Conservation (phyloP, 2,888 invertebrate genomes). For the Leucophenga montana region DNA sequence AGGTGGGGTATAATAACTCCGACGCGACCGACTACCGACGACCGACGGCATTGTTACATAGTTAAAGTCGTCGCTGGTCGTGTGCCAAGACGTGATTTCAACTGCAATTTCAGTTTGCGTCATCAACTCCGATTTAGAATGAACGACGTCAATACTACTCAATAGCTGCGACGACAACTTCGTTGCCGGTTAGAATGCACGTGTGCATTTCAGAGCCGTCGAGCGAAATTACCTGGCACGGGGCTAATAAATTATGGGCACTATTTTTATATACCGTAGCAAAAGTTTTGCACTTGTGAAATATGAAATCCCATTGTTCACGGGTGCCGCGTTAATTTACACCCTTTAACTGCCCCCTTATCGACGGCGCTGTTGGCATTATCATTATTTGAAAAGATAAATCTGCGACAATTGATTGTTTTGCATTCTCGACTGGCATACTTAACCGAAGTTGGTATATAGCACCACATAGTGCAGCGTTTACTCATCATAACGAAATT, state of each 20-base stretch:
- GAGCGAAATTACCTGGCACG: too few relatives aligned
- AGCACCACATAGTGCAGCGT: not conserved
- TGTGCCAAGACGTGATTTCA: not conserved
- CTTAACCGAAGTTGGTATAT: too few relatives aligned
- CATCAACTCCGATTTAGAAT: slow-evolving; percentile 17
- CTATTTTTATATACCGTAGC: too few relatives aligned
- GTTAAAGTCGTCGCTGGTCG: not conserved
- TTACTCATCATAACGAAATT: not conserved
- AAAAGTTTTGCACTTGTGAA: too few relatives aligned
- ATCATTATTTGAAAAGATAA: slow-evolving; percentile 1
- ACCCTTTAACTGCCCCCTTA: too few relatives aligned
- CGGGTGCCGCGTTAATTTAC: too few relatives aligned
- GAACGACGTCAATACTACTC: not conserved
- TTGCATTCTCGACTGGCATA: not conserved
- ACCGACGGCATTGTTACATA: too few relatives aligned
- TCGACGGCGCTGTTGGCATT: too few relatives aligned
- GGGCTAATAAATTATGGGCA: too few relatives aligned
- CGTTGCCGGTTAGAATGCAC: slow-evolving; percentile 11
- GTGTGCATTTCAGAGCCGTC: too few relatives aligned
- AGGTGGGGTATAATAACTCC: slow-evolving; percentile 1
- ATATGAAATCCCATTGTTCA: too few relatives aligned
- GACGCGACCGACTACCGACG: not conserved
- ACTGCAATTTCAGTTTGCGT: not conserved
- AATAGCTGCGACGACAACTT: slow-evolving; percentile 2
- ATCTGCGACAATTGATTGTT: not conserved